Conservation (phyloP, 2,888 invertebrate genomes). For the Drosophila quinaria region DNA sequence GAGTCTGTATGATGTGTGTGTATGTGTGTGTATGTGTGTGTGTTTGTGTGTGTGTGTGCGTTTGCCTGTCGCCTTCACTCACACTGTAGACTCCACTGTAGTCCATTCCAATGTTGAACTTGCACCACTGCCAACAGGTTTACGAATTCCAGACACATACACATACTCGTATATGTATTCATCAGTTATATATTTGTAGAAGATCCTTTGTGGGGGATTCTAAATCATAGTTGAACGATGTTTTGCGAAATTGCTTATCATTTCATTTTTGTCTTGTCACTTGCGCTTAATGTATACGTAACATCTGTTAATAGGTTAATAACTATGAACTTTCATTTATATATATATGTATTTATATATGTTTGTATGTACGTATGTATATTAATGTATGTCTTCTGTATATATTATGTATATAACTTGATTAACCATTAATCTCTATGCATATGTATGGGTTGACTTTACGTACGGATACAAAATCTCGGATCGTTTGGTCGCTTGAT, state of each 20-base stretch:
- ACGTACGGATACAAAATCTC: constrained; percentile 42
- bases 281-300: constrained; percentile 64
- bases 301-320: constrained; percentile 50
- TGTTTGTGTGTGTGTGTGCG: constrained; percentile 40
- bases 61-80: constrained; percentile 35
- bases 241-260: constrained; percentile 71
- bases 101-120: neutral
- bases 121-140: constrained; percentile 19
- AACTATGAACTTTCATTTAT: constrained; percentile 58
- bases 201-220: neutral
- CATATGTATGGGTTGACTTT: constrained; percentile 72
- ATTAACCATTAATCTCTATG: constrained; percentile 69
- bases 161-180: constrained; percentile 4
- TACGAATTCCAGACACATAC: constrained; percentile 19
- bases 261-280: constrained; percentile 50
- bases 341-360: constrained; percentile 20
- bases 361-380: constrained; percentile 38
- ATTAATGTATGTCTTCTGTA: constrained; percentile 38
- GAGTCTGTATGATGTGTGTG: constrained; percentile 12
- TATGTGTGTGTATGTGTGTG: constrained; percentile 36
- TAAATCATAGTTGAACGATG: constrained; percentile 55
- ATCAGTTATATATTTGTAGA: constrained; percentile 1
- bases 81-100: neutral
- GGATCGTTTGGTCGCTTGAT: constrained; percentile 35
- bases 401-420: constrained; percentile 17